Base-by-base conservation (phyloP, 2,113 vertebrate genomes). In the Labrus mixtus region DNA sequence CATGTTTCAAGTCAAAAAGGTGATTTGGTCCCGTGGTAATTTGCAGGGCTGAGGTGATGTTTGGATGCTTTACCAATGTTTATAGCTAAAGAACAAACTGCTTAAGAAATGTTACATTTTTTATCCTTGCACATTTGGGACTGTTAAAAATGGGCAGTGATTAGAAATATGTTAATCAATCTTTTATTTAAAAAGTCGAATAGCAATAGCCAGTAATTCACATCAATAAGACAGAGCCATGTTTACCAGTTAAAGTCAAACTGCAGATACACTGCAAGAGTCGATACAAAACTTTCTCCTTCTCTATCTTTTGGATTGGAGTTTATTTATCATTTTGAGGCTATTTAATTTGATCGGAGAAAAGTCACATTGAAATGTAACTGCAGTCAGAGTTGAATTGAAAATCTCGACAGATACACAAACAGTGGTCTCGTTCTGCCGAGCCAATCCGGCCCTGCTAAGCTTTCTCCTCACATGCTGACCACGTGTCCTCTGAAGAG, bases 81-180 rank as follows among this genome's bases (percentile, higher is more conserved):
- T 16, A 78, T 46, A 70, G 76, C 73, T 58, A 46, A 74, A 69
- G 62, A 87, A 88, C 82, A 86, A 90, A 79, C 16, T 33, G 10
- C 37, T 71, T 62, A 39, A 82, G 81, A 69, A n/a, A 69, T 89
- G 68, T 91, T 87, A 84, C 79, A 81, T 62, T 81, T 69, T 10
- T 57, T 68, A 41, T 29, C 39, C 7, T 61, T 83, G 76, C 76
- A 78, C 75, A 65, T 78, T 69, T 82, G 10, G 50, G 60, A 51
- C 48, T 51, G 19, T 51, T 51, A n/a, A n/a, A 46, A 51, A 12
- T 51, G 13, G 8, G 5, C 51, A n/a, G n/a, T 37, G 4, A 53
- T 11, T 25, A 64, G 8, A 45, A 22, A 10, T 51, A 10, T 51
- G 48, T 51, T n/a, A n/a, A 51, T 58, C 25, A 17, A 17, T 57